Base-by-base conservation (phyloP, 2,888 invertebrate species). In the Lycocerus yunnanus region DNA sequence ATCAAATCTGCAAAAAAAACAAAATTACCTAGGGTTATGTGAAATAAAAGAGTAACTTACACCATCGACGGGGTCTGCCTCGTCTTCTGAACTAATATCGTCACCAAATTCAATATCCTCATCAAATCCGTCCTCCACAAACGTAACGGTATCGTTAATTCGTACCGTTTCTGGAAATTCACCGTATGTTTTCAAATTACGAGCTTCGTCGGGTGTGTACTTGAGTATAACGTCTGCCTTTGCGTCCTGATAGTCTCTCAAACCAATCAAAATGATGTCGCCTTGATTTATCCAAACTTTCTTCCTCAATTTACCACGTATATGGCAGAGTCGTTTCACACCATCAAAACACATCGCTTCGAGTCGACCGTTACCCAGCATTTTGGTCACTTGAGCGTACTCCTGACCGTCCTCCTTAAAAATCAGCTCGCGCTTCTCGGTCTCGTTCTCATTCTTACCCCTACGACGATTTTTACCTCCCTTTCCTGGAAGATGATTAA, bases 261-360 rank as follows among this genome's bases (percentile, higher is more conserved):
- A 90, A 80, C 99, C 99, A 84, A 99, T 96, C 83, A 99, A 90
- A 88, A 99, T 98, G 78, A 99, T 99, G 85, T 99, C 99, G 74
- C 98, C 97, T 89, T 97, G 96, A 89, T 98, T 99, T 84, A 99
- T 98, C 99, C 97, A 99, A 13, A 97, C 95, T 91, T 97, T 97
- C 92, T 97, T 97, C 83, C 97, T 90, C 78, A 97, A 90, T 88
- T 97, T 97, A 78, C 97, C 96, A 89, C 99, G 91, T 88, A 99
- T 99, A 90, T 99, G 99, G 91, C 99, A 99, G 84, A 99, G 91
- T 88, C 99, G 92, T 90, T 98, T 97, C 73, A 95, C 94, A 84
- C 99, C 99, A 91, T 99, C 99, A 89, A 99, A 99, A 89, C 99
- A 99, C 94, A 97, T 97, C 82, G 99, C 99, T 90, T 98, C 98